A percentile compares a stretch with the other conserved stretches of the same genome.
Conservation (phyloP, 2,888 invertebrate genomes). For the Chymomyza amoena region DNA sequence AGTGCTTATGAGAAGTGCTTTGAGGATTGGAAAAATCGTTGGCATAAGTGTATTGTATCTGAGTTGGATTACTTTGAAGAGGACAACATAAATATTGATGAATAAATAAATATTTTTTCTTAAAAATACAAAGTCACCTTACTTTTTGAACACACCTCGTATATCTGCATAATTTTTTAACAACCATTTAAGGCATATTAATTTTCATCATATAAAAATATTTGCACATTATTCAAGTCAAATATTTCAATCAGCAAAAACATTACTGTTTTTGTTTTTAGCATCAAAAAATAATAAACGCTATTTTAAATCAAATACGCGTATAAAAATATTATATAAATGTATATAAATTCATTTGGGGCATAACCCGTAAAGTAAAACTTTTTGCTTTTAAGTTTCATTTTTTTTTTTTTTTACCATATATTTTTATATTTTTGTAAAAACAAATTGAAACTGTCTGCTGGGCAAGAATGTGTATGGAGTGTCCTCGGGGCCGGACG, state of each 20-base stretch:
- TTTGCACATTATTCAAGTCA: background rate
- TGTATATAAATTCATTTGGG: background rate
- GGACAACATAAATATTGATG: too few species aligned
- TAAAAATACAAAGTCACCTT: too few species aligned
- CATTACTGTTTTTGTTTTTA: background rate
- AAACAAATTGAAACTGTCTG: slow-evolving; percentile 8
- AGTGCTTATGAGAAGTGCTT: too few species aligned
- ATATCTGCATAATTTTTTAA: too few species aligned
- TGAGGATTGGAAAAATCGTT: too few species aligned
- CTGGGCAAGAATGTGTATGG: background rate
- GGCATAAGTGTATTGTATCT: too few species aligned
- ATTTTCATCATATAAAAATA: too few species aligned
- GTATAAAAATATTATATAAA: slow-evolving; percentile 19
- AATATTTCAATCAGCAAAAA: background rate
- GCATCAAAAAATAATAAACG: background rate
- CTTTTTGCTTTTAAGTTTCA: slow-evolving; percentile 21
- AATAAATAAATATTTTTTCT: too few species aligned
- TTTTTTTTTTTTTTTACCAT: background rate
- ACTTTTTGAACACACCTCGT: too few species aligned
- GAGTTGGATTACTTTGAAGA: too few species aligned
- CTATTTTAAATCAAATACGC: slow-evolving; percentile 42
- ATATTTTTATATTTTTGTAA: background rate
- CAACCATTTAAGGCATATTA: too few species aligned
- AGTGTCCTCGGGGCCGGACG: background rate
- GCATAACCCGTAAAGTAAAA: slow-evolving; percentile 36